A percentile compares a stretch with the other conserved stretches of the same genome.
phyloP scores from a whole-genome alignment of 1,140 invertebrate species.

The Zaprionus taronus region DNA sequence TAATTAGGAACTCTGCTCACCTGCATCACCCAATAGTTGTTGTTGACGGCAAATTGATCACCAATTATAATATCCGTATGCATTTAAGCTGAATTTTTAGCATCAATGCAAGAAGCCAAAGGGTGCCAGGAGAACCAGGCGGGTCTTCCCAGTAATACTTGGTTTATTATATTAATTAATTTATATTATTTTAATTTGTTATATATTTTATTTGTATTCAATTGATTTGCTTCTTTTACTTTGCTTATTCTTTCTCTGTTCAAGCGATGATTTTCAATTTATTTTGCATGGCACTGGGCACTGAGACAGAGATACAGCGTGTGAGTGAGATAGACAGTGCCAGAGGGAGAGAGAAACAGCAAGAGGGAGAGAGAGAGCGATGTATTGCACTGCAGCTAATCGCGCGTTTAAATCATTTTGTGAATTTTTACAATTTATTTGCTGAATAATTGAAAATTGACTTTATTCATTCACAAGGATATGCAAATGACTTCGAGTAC shows the following conservation, averaged over 20 bases:
- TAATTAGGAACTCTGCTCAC: slow-evolving; percentile 49
- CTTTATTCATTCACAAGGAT: slow-evolving; percentile 61
- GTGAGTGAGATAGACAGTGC: background rate
- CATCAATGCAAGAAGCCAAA: slow-evolving; percentile 51
- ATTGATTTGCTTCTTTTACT: slow-evolving; percentile 7
- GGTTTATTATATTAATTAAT: background rate
- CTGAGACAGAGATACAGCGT: background rate
- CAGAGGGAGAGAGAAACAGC: background rate
- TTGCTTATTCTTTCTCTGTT: slow-evolving; percentile 32
- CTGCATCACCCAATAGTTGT: slow-evolving; percentile 84
- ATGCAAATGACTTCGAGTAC: slow-evolving; percentile 66
- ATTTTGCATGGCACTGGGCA: slow-evolving; percentile 41
- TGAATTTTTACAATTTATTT: slow-evolving; percentile 30
- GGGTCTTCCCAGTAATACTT: background rate
- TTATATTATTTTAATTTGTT: slow-evolving; percentile 24
- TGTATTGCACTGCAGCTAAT: background rate
- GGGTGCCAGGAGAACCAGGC: slow-evolving; percentile 1
- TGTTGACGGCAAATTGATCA: slow-evolving; percentile 84
- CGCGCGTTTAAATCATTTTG: slow-evolving; percentile 28
- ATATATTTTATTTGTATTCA: slow-evolving; percentile 38
- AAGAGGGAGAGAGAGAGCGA: background rate
- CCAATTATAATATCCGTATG: slow-evolving; percentile 85
- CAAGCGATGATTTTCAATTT: slow-evolving; percentile 40
- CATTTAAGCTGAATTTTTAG: slow-evolving; percentile 81
- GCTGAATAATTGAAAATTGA: slow-evolving; percentile 22